Evolutionary conservation across 1,140 invertebrate genomes (phyloP).

Genomic region (Euborellia annulipes): DNA sequence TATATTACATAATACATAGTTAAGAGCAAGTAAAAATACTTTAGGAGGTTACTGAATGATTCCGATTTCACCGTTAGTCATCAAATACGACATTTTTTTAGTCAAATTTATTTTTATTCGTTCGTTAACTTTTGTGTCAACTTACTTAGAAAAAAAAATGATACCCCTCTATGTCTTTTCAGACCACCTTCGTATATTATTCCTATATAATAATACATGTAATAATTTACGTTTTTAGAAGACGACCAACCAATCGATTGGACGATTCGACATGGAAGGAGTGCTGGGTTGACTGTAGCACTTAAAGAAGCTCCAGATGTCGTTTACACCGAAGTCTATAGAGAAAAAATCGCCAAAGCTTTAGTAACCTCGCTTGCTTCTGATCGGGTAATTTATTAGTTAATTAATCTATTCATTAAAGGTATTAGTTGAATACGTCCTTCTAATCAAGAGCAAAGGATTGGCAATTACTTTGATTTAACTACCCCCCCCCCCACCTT

Average conservation of each 20-base stretch:
- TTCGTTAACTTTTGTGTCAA: too few relatives aligned
- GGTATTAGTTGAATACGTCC: background rate
- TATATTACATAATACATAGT: too few relatives aligned
- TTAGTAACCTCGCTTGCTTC: constrained; percentile 50
- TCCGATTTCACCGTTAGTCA: too few relatives aligned
- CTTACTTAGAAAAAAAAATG: too few relatives aligned
- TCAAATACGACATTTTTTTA: too few relatives aligned
- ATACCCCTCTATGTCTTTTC: too few relatives aligned
- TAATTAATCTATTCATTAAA: background rate
- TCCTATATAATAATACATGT: too few relatives aligned
- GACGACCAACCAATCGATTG: constrained; percentile 47
- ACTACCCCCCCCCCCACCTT: background rate
- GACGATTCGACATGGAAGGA: constrained; percentile 62
- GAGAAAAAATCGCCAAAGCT: constrained; percentile 48
- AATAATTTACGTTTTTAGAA: constrained; percentile 26
- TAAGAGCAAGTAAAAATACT: too few relatives aligned
- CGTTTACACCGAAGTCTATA: constrained; percentile 50
- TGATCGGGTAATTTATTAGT: constrained; percentile 38
- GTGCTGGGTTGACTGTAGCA: constrained; percentile 66
- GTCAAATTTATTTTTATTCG: too few relatives aligned
- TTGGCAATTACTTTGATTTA: background rate
- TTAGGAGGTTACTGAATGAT: too few relatives aligned
- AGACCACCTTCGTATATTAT: too few relatives aligned
- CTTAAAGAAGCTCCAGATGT: constrained; percentile 68
- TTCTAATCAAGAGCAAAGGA: too few relatives aligned